These are phyloP conservation scores for human (Homo sapiens) DNA, from an alignment of 2,113 vertebrate species.

Conservation along the genomic window DNA sequence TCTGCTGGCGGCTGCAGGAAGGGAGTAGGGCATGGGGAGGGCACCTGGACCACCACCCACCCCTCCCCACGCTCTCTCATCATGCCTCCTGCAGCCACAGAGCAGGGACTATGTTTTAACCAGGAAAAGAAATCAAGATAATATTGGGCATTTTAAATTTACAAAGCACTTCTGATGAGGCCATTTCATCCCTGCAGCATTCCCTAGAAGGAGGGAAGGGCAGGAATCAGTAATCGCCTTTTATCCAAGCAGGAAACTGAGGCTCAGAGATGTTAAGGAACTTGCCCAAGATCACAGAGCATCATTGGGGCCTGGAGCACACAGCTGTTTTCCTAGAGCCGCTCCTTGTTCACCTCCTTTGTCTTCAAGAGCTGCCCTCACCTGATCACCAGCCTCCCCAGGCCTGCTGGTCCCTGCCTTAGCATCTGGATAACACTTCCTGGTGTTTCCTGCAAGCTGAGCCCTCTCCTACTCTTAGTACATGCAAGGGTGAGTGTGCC, in stretches of 20 bases:
- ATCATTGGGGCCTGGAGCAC: fast-evolving
- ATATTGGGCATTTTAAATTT: neutral
- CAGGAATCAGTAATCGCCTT: neutral
- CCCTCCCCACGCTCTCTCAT: fast-evolving
- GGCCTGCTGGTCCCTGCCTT: neutral
- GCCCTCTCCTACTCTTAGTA: neutral
- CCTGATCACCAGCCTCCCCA: fast-evolving
- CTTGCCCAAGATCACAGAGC: constrained; percentile 6
- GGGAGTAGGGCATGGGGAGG: neutral
- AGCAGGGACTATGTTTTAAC: neutral
- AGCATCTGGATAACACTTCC: neutral
- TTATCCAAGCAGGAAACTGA: neutral
- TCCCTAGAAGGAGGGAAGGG: neutral
- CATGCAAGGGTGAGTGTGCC: fast-evolving
- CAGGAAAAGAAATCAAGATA: neutral
- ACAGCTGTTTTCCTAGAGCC: neutral
- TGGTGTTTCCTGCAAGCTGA: neutral
- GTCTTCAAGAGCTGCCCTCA: too few species aligned
- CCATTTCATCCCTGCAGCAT: fast-evolving
- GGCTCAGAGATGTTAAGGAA: neutral
- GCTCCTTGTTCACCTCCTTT: neutral
- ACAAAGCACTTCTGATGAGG: neutral
- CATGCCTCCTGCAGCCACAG: neutral
- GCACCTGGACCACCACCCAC: fast-evolving
- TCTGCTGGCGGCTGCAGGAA: constrained; percentile 89